These are phyloP conservation scores for Venusia cambrica DNA, from an alignment of 2,888 invertebrate genomes.

Conservation along the genomic window DNA sequence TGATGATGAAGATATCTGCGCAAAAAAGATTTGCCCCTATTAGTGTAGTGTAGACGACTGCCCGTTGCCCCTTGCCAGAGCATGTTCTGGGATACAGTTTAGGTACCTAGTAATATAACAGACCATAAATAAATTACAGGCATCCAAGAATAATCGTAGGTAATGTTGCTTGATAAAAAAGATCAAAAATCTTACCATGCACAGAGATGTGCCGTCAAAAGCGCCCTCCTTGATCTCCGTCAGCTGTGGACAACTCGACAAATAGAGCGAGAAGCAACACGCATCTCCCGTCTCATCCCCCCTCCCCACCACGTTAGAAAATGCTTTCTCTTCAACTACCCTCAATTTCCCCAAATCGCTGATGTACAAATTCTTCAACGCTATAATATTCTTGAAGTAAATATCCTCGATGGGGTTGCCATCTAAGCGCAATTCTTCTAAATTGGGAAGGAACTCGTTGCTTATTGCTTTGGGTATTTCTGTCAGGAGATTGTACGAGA, in stretches of 20 bases:
- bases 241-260: constrained; percentile 69
- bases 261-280: constrained; percentile 70
- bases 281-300: constrained; percentile 41
- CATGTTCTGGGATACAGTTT: no score
- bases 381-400: constrained; percentile 69
- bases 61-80: no score
- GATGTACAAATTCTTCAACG: constrained; percentile 64
- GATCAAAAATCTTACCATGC: constrained; percentile 82
- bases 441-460: constrained; percentile 62
- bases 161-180: no score
- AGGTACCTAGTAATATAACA: no score
- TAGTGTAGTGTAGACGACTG: no score
- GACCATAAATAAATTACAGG: no score
- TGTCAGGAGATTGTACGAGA: constrained; percentile 72
- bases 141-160: no score
- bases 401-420: constrained; percentile 74
- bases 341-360: constrained; percentile 56
- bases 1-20: no score
- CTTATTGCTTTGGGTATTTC: constrained; percentile 69
- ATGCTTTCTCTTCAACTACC: constrained; percentile 65
- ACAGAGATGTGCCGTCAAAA: constrained; percentile 72
- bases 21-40: no score
- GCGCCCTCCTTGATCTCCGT: constrained; percentile 62
- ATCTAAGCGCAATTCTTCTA: constrained; percentile 74
- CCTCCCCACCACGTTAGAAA: constrained; percentile 69